Evolutionary conservation across 2,888 invertebrate genomes (phyloP).

Genomic region (Agriopis marginaria): DNA sequence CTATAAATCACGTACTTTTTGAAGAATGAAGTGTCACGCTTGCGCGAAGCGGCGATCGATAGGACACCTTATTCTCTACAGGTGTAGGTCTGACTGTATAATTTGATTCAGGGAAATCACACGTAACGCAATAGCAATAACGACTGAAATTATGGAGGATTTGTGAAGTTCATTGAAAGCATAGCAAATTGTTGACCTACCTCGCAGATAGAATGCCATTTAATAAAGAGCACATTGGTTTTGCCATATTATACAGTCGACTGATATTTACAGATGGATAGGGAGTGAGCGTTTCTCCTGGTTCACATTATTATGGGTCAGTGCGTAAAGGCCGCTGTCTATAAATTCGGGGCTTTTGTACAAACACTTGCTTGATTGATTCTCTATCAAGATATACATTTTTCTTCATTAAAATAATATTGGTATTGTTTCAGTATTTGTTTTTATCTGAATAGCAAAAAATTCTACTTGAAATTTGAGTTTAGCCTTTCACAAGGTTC

Average conservation of each 20-base stretch:
- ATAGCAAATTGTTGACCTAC: conserved; percentile 59
- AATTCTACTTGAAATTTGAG: neutral
- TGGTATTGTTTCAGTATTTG: conserved; percentile 14
- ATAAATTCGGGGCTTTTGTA: conserved; percentile 22
- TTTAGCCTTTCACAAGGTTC: conserved; percentile 10
- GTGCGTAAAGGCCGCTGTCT: conserved; percentile 16
- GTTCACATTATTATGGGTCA: conserved; percentile 44
- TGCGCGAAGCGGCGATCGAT: conserved; percentile 79
- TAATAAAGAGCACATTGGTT: conserved; percentile 56
- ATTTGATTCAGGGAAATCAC: conserved; percentile 22
- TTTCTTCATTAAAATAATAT: conserved; percentile 14
- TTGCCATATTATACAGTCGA: conserved; percentile 28
- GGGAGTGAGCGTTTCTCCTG: conserved; percentile 34
- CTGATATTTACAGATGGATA: conserved; percentile 48
- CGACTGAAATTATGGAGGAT: conserved; percentile 1
- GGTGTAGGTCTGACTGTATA: conserved; percentile 40
- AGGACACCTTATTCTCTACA: conserved; percentile 54
- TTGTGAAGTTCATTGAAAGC: conserved; percentile 53
- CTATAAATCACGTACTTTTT: conserved; percentile 8
- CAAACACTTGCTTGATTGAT: conserved; percentile 24
- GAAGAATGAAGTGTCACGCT: conserved; percentile 59
- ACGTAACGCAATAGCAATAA: conserved; percentile 32
- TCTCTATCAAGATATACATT: conserved; percentile 10
- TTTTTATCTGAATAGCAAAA: conserved; percentile 2
- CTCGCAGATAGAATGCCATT: conserved; percentile 51